These are phyloP conservation scores for Morinoia aosen DNA, from an alignment of 2,888 invertebrate genomes.

Conservation along the genomic window DNA sequence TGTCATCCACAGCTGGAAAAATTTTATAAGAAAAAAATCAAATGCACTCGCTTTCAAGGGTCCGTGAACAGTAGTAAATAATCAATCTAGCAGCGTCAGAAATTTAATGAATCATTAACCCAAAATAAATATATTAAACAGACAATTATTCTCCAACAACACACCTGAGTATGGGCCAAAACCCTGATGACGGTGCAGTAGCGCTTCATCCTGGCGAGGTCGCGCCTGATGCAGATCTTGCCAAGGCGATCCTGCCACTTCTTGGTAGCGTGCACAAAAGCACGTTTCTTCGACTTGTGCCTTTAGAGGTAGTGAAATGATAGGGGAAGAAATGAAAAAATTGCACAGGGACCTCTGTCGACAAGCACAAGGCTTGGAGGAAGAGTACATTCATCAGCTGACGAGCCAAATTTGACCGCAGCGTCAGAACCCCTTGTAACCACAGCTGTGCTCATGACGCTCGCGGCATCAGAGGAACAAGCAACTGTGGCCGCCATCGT, in stretches of 20 bases:
- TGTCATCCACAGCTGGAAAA: too few species aligned
- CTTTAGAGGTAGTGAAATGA: slow-evolving; percentile 74
- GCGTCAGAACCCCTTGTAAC: slow-evolving; percentile 13
- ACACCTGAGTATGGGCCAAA: slow-evolving; percentile 97
- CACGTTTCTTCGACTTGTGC: slow-evolving; percentile 99
- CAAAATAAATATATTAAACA: background rate
- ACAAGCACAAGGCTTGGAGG: slow-evolving; percentile 52
- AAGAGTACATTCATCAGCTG: slow-evolving; percentile 45
- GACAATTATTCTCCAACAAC: background rate
- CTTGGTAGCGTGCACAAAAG: slow-evolving; percentile 97
- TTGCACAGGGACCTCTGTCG: slow-evolving; percentile 38
- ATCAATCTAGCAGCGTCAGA: too few species aligned
- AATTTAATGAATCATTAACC: too few species aligned
- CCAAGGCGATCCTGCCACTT: slow-evolving; percentile 99
- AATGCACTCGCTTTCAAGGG: too few species aligned
- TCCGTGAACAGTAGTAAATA: too few species aligned
- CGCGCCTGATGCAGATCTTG: slow-evolving; percentile 95
- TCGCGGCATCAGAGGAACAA: background rate
- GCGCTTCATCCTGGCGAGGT: slow-evolving; percentile 96
- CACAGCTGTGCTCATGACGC: slow-evolving; percentile 5
- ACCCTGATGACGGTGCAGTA: slow-evolving; percentile 97
- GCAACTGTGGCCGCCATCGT: slow-evolving; percentile 9
- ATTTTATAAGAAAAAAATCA: too few species aligned
- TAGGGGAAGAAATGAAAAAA: background rate
- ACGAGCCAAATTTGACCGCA: background rate